phyloP scores from a whole-genome alignment of 2,888 invertebrate genomes.

The Leucoma salicis region DNA sequence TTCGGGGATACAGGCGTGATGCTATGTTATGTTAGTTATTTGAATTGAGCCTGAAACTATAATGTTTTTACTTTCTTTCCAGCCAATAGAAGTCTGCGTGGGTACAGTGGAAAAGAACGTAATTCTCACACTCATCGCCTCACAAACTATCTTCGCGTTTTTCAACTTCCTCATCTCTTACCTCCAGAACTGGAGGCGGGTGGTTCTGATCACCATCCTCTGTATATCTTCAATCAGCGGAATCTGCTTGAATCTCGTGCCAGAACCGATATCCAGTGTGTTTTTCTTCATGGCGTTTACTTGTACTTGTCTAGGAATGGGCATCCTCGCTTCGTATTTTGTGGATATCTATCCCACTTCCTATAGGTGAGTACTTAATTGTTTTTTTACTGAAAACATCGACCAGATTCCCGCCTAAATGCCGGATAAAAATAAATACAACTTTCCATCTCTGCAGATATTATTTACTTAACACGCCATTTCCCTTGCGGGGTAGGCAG shows the following conservation, averaged over 20 bases:
- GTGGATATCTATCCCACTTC: slow-evolving; percentile 73
- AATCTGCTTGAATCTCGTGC: slow-evolving; percentile 57
- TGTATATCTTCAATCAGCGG: slow-evolving; percentile 80
- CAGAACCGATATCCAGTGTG: slow-evolving; percentile 68
- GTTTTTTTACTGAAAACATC: not conserved
- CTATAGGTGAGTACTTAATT: slow-evolving; percentile 50
- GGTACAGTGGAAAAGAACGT: slow-evolving; percentile 81
- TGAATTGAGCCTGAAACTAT: too few relatives aligned
- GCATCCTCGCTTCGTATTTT: slow-evolving; percentile 70
- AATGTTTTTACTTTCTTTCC: not conserved
- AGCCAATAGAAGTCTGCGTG: slow-evolving; percentile 56
- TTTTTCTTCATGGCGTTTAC: slow-evolving; percentile 67
- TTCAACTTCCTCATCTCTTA: slow-evolving; percentile 81
- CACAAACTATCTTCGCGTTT: slow-evolving; percentile 83
- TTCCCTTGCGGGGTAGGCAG: too few relatives aligned
- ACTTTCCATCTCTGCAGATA: too few relatives aligned
- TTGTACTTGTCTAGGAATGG: slow-evolving; percentile 70
- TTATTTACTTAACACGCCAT: too few relatives aligned
- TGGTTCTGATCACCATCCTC: slow-evolving; percentile 71
- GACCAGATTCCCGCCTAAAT: too few relatives aligned
- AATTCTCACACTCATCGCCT: slow-evolving; percentile 84
- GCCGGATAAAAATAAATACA: too few relatives aligned
- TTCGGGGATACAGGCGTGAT: too few relatives aligned
- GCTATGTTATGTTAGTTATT: too few relatives aligned
- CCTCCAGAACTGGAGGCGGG: slow-evolving; percentile 80